Percentiles rank a stretch among this genome's conserved stretches.
These are phyloP conservation scores for Polyommatus iphigenia DNA, from an alignment of 2,888 invertebrate genomes.

Conservation along the genomic window DNA sequence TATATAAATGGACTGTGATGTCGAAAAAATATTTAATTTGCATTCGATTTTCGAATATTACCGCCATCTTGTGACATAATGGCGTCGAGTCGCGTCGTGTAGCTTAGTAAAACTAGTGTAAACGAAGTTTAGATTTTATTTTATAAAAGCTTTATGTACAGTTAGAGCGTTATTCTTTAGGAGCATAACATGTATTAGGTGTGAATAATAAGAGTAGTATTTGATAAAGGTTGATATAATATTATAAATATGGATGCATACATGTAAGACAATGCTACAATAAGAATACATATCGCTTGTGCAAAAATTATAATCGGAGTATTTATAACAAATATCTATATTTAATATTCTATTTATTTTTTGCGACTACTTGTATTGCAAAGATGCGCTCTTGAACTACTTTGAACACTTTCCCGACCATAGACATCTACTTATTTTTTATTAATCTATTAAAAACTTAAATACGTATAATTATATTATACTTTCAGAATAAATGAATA, in stretches of 20 bases:
- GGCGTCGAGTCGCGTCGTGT: conserved; percentile 63
- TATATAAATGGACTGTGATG: conserved; percentile 58
- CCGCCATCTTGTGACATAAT: conserved; percentile 63
- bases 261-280: conserved; percentile 71
- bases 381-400: conserved; percentile 3
- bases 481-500: neutral
- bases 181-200: conserved; percentile 66
- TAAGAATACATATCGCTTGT: conserved; percentile 78
- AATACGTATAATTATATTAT: neutral
- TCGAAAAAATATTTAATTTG: conserved; percentile 55
- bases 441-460: neutral
- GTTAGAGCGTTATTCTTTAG: conserved; percentile 71
- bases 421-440: conserved; percentile 4
- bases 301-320: conserved; percentile 59
- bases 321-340: conserved; percentile 48
- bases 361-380: conserved; percentile 13
- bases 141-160: conserved; percentile 78
- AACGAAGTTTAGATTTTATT: conserved; percentile 73
- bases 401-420: conserved; percentile 7
- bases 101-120: conserved; percentile 69
- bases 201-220: conserved; percentile 75
- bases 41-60: conserved; percentile 46
- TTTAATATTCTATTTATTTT: conserved; percentile 25
- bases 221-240: conserved; percentile 70
- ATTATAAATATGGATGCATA: conserved; percentile 59